Percentiles rank a stretch among this genome's conserved stretches.
Evolutionary conservation across 2,797 vertebrate genomes (phyloP).

Genomic region (Poecile montanus): DNA sequence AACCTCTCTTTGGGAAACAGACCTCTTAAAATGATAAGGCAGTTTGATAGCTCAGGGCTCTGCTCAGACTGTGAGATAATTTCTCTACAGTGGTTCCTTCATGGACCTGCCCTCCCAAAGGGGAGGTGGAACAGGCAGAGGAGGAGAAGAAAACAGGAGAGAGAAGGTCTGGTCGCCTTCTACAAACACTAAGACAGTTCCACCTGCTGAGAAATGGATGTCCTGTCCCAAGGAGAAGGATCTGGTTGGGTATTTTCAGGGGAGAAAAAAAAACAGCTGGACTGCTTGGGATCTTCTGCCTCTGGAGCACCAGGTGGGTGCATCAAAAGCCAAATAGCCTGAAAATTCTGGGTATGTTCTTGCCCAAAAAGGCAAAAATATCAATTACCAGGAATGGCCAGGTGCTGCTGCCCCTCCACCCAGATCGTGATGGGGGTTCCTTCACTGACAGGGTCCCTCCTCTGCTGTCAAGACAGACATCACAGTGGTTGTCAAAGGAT

Average conservation of each 20-base stretch:
- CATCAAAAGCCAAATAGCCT: background rate
- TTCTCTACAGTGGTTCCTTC: background rate
- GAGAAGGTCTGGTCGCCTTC: background rate
- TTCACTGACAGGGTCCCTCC: background rate
- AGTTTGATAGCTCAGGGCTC: background rate
- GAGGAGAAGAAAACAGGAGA: background rate
- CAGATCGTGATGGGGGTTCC: accelerated
- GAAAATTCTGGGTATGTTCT: background rate
- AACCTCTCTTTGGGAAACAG: conserved; percentile 25
- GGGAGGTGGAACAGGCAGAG: background rate
- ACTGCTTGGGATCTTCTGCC: background rate
- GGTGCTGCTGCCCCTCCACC: accelerated
- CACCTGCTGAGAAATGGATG: background rate
- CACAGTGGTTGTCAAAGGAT: background rate
- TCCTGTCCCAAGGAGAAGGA: background rate
- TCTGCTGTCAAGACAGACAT: background rate
- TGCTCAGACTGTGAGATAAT: background rate
- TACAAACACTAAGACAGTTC: background rate
- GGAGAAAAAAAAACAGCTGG: accelerated
- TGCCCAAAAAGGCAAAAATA: background rate
- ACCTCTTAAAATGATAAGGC: background rate
- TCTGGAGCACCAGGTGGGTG: background rate
- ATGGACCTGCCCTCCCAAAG: background rate
- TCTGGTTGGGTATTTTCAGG: background rate
- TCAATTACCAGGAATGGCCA: background rate